Base-by-base conservation (phyloP, 1,140 invertebrate genomes). In the Oryctes rhinoceros region DNA sequence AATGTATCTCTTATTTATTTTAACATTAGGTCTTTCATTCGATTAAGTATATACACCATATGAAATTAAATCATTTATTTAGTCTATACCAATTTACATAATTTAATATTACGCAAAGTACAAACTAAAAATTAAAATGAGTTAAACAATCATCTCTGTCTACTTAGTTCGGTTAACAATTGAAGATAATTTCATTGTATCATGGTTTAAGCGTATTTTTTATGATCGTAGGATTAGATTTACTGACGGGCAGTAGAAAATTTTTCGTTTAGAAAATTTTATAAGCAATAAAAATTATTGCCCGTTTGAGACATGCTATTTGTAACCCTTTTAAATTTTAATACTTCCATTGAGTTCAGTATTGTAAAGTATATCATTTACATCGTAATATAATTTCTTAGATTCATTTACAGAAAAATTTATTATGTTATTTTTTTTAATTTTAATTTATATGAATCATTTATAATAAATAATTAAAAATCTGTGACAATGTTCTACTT, bases 401-500 rank as follows among this genome's bases (percentile, higher is more conserved):
- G 48, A 80, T 39, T 76, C 76, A 80, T 78, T 80, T 76, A 80
- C 80, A 78, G 80, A 80, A 80, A 30, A 80, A 80, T 80, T 78
- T 67, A 80, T 78, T 78, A 78, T 78, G 59, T 53, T 53, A 48
- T 62, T 24, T 71, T 67, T 78, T 67, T 71, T 71, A 71, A 71
- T 71, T 71, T 71, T 71, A 71, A 71, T 71, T 71, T 71, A 71
- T 71, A 71, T 71, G 65, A 24, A 71, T 71, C 65, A 71, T 71
- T 71, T 71, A 71, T 71, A 71, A 71, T 37, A 37, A 71, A 71
- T 71, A 71, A 71, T 71, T 71, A 71, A 71, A 71, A 71, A 71
- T 71, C 65, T 71, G 65, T 71, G 65, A 71, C 30, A 71, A 71
- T 71, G 65, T 71, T 71, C 65, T 30, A 71, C 65, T 71, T 71